Evolutionary conservation across 2,888 invertebrate species (phyloP), one percentile per base, ranked within the genome.

Genomic region (Rosalia funebris): DNA sequence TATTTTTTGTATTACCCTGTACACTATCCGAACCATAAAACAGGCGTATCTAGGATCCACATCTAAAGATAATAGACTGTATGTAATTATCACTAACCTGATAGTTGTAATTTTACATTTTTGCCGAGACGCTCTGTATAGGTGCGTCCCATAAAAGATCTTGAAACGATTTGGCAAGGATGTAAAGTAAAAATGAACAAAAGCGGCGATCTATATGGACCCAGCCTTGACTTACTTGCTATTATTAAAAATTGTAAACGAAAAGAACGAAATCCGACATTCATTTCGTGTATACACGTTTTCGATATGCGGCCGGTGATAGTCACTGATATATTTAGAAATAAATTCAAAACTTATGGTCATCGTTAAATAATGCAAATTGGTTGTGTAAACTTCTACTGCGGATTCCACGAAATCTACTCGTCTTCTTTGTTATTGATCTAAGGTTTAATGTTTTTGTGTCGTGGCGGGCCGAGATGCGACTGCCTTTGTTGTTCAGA

Each of bases 281-380:
- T 36, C 54, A 34, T 19, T 54, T 39, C 25, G 7, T 25, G 7
- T 37, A 42, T 20, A 32, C 11, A 31, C 39, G 46, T 17, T 39
- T 19, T 12, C 19, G 19, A 10, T 42, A 15, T 34, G 39, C 31
- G 34, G n/a, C 31, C 14, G n/a, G 15, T 14, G 14, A 42, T 50
- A 64, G 63, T 68, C 67, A 65, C 15, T 63, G 67, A 63, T 68
- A 65, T 65, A 68, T 68, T 68, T 68, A 68, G 67, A 68, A 55
- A 50, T 59, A 60, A 61, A 68, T 63, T 63, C 56, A 63, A 65
- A 65, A 65, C 56, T 50, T 46, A 56, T 63, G 63, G 60, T 60
- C 65, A 63, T 62, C 65, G 63, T 58, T 65, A 62, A 63, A 65
- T 65, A 63, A 68, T 63, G 63, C 50, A 59, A 68, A 67, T 64